Evolutionary conservation across 2,888 invertebrate genomes (phyloP).

Genomic region (Callyntrura sp.): DNA sequence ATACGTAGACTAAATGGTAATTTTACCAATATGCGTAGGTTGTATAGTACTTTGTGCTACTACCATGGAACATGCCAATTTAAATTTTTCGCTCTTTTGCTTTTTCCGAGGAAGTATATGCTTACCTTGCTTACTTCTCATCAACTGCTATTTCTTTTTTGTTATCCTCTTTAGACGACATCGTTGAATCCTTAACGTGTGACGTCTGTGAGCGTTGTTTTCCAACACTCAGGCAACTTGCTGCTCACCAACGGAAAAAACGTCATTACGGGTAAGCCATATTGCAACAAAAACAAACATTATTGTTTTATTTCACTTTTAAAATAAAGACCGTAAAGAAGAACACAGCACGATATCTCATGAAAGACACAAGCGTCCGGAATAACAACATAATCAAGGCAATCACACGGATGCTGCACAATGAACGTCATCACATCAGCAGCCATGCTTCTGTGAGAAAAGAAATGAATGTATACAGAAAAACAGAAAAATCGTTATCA

Average conservation of each 20-base stretch:
- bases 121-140: too few relatives aligned
- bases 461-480: not conserved
- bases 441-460: not conserved
- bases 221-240: conserved; percentile 89
- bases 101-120: not conserved
- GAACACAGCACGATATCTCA: not conserved
- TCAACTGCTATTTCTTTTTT: not conserved
- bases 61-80: too few relatives aligned
- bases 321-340: not conserved
- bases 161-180: conserved; percentile 34
- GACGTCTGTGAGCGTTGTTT: conserved; percentile 93
- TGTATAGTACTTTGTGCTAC: too few relatives aligned
- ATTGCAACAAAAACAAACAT: not conserved
- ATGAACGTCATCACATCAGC: not conserved
- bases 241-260: conserved; percentile 92
- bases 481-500: too few relatives aligned
- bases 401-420: too few relatives aligned
- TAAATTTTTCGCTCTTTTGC: not conserved
- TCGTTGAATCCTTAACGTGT: conserved; percentile 87
- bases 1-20: too few relatives aligned
- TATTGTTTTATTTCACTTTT: not conserved
- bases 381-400: too few relatives aligned
- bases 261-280: conserved; percentile 91
- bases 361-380: too few relatives aligned
- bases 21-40: too few relatives aligned